phyloP scores from a whole-genome alignment of 2,888 invertebrate species.

The Sisyra terminalis region DNA sequence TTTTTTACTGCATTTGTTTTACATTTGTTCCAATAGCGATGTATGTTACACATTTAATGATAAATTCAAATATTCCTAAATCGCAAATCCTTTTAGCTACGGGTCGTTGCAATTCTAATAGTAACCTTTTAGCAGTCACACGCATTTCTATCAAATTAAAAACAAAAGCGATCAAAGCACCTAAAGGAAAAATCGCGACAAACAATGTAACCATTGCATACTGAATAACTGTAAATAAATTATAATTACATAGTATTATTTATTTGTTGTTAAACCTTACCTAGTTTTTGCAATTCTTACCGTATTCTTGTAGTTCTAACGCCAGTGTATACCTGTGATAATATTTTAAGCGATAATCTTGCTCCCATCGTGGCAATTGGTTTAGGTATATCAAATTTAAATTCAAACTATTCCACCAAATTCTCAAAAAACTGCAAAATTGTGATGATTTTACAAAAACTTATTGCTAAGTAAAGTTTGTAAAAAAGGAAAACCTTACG shows the following conservation, averaged over 20 bases:
- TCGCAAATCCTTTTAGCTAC: conserved; percentile 16
- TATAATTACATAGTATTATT: neutral
- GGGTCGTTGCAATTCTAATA: conserved; percentile 16
- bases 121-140: conserved; percentile 19
- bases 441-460: neutral
- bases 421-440: neutral
- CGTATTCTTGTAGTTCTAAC: conserved; percentile 22
- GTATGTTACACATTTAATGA: conserved; percentile 19
- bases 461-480: too few species aligned
- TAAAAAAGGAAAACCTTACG: too few species aligned
- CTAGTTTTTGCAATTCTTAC: too few species aligned
- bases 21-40: conserved; percentile 22
- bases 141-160: conserved; percentile 44
- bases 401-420: conserved; percentile 1
- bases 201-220: conserved; percentile 49
- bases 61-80: conserved; percentile 21
- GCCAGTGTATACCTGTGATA: conserved; percentile 20
- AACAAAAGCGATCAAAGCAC: conserved; percentile 43
- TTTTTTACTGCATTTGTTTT: too few species aligned
- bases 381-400: conserved; percentile 4
- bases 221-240: conserved; percentile 34
- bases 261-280: too few species aligned
- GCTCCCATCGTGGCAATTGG: conserved; percentile 22
- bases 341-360: conserved; percentile 21
- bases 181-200: conserved; percentile 46